Evolutionary conservation across 2,113 vertebrate species (phyloP), one percentile per base, ranked within the genome.

Genomic region (Nerophis lumbriciformis): DNA sequence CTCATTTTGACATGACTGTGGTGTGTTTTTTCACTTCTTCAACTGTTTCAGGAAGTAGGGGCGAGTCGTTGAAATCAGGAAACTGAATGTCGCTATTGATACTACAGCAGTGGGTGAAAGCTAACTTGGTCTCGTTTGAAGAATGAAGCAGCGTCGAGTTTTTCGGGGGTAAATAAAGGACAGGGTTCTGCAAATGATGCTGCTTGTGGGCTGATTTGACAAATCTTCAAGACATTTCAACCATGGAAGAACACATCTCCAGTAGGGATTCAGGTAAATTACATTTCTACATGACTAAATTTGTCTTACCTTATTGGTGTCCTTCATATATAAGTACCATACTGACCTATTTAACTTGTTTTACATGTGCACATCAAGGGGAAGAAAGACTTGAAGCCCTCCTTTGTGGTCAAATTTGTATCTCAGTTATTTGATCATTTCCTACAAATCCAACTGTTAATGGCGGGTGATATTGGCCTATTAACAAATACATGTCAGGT

Each of bases 31-130:
- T 72, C 82, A 81, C 81, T 83, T 82, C 81, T 88, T 83, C 73
- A 83, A 71, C 75, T 60, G 73, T 88, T 91, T 85, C 84, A 91
- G 90, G 90, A 92, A 92, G 89, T 92, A 78, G 76, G 83, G 74
- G 69, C 65, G 69, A 73, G 76, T 70, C 65, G 77, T 80, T 72
- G 75, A 78, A 79, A 88, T 85, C 85, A 92, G 90, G 90, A 92
- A 91, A 90, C 73, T 74, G 75, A 82, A 71, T 47, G 68, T 74
- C 76, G 78, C 83, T 90, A 90, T 89, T 86, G 75, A 86, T 90
- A 75, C 61, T 2, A 65, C 61, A 62, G 2, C 28, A 55, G 72
- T 51, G 64, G 71, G 64, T 70, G 60, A 83, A 66, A 66, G 76
- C 76, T 51, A 8, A 50, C 50, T 55, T 28, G n/a, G 56, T 61